Evolutionary conservation across 2,888 invertebrate species (phyloP), one percentile per base, ranked within the genome.

Genomic region (Cheilosia urbana): DNA sequence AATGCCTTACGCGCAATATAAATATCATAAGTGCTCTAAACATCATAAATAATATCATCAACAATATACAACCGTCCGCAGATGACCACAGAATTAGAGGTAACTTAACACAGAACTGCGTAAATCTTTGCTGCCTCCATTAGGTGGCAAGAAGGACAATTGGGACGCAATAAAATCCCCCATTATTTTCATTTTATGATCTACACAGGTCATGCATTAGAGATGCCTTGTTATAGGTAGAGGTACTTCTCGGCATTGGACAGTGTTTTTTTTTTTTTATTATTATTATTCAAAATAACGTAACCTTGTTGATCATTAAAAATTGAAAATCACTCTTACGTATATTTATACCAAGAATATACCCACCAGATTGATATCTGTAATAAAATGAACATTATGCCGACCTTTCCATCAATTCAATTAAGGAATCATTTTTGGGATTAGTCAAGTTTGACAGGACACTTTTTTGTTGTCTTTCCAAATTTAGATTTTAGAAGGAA

Each of bases 181-280:
- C 82, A 82, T 82, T 72, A 82, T 68, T 82, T 68, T 82, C 72
- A 82, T 77, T 82, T 82, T 82, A 82, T 72, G 82, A 66, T 77
- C 82, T 45, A 76, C 49, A 76, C 77, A 53, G 51, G 49, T 69
- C 76, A 71, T 69, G 81, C 76, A 76, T 76, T 76, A 76, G 75
- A 66, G 66, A 68, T 60, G 49, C 42, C 15, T 58, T 24, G 19
- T 24, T 21, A 7, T 42, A 24, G 42, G 30, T 7, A 68, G 11
- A 13, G 13, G 4, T 55, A 37, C 45, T 47, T 17, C 24, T 37
- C 53, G 42, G 21, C 30, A 40, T 37, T 72, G 42, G 60, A 73
- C 66, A 73, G 30, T 7, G 9, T 30, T 30, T 30, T 30, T 1
- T 30, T 30, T 9, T 30, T 30, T 30, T 30, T 30, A 2, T 21